These are phyloP conservation scores for Orchesellides sinensis DNA, from an alignment of 2,888 invertebrate genomes.

Conservation along the genomic window DNA sequence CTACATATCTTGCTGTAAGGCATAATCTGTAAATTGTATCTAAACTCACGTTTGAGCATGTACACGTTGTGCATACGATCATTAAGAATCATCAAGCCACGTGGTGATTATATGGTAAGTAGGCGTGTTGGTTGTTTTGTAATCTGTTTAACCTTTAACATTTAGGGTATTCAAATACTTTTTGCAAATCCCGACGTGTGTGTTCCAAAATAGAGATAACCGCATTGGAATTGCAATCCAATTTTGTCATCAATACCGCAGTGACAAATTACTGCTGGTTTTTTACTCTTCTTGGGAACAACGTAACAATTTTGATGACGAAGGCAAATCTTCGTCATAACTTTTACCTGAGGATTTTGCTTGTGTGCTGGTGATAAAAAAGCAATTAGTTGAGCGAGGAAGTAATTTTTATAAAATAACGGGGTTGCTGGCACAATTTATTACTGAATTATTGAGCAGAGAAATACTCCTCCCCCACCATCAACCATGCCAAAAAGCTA, in stretches of 20 bases:
- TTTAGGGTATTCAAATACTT: slow-evolving; percentile 2
- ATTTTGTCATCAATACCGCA: slow-evolving; percentile 54
- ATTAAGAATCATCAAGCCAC: background rate
- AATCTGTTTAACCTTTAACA: slow-evolving; percentile 16
- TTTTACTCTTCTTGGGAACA: background rate
- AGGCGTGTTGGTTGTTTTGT: slow-evolving; percentile 2
- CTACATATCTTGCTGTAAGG: no score
- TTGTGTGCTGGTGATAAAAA: background rate
- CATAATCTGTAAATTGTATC: no score
- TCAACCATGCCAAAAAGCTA: no score
- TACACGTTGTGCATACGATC: no score
- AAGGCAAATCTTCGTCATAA: slow-evolving; percentile 19
- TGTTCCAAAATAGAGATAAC: background rate
- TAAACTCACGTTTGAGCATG: no score
- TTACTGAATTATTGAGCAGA: no score
- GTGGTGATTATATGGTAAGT: background rate
- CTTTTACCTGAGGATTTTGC: slow-evolving; percentile 36
- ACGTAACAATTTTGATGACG: slow-evolving; percentile 26
- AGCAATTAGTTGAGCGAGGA: slow-evolving; percentile 2
- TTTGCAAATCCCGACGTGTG: background rate
- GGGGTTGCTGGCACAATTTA: no score
- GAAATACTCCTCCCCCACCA: no score
- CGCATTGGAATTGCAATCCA: slow-evolving; percentile 27
- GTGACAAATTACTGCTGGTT: slow-evolving; percentile 29
- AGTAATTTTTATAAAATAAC: no score